Base-by-base conservation (phyloP, 2,113 vertebrate species). In the Hystrix brachyura region DNA sequence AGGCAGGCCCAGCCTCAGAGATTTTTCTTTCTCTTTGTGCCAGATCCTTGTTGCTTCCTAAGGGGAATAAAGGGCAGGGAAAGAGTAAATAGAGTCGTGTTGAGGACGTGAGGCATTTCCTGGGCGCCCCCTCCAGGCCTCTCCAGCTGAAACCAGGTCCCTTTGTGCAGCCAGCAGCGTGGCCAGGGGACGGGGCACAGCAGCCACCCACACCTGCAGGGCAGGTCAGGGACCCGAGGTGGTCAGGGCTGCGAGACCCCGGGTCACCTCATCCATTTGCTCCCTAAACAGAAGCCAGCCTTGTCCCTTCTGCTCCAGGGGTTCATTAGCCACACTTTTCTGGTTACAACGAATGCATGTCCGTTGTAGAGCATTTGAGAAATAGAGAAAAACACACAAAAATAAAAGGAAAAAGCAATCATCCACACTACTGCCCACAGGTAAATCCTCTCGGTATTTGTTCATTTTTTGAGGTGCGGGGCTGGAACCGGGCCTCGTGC, bases 301-400 rank as follows among this genome's bases (percentile, higher is more conserved):
- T 90, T 90, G 57, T 79, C 67, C 83, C 74, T 34, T 38, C 18
- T 32, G 60, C 69, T 46, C 23, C 69, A 21, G 18, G 15, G 1
- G 11, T 32, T 83, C 18, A 9, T 69, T 29, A 27, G 23, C 21
- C 78, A 18, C 51, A 38, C 62, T 53, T 67, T 78, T 55, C 64
- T n/a, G 23, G 48, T 84, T 53, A 51, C 34, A 38, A 46, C 7
- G 51, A n/a, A 62, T 72, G 55, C 14, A 4, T 11, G 71, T 62
- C 72, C 29, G 27, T 67, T 67, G 38, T 51, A 62, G 87, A 94
- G 53, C 18, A 18, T 55, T 85, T 55, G 46, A 34, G 5, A 85
- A 94, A 59, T 5, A 86, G 48, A 97, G 81, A 92, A 83, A 87
- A 57, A 51, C 79, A 74, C 84, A 78, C 32, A 80, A 85, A 85